Evolutionary conservation across 2,113 vertebrate genomes (phyloP).

Genomic region (Arenaria interpres): DNA sequence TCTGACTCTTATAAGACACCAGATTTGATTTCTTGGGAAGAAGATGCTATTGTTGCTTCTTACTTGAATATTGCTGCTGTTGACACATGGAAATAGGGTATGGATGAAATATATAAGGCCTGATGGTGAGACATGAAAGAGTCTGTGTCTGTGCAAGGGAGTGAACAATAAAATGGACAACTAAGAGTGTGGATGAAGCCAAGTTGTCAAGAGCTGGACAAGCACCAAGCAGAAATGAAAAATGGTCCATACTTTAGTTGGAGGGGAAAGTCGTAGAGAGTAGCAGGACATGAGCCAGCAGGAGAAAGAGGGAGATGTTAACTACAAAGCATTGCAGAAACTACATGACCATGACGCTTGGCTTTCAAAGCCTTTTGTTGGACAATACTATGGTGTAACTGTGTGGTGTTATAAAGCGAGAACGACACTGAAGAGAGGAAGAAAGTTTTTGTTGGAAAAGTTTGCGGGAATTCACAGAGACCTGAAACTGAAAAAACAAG

Average conservation of each 20-base stretch:
- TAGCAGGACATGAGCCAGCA: not conserved
- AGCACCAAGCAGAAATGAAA: not conserved
- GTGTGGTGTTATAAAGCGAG: not conserved
- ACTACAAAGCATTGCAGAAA: not conserved
- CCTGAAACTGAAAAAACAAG: not conserved
- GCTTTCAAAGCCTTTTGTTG: slow-evolving; percentile 17
- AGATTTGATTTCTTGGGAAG: not conserved
- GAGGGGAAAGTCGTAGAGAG: not conserved
- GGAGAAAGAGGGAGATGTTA: not conserved
- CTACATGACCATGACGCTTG: not conserved
- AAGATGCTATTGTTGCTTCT: not conserved
- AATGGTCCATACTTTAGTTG: not conserved
- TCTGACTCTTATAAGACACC: not conserved
- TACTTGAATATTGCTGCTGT: not conserved
- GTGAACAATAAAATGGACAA: not conserved
- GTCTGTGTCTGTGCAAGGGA: not conserved
- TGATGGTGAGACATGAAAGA: not conserved
- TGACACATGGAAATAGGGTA: not conserved
- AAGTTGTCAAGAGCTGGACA: not conserved
- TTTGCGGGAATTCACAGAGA: not conserved
- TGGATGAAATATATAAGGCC: not conserved
- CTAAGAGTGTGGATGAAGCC: not conserved
- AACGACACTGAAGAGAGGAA: not conserved
- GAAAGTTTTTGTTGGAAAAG: not conserved
- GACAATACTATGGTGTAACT: not conserved